A percentile compares a stretch with the other conserved stretches of the same genome.
These are phyloP conservation scores for Mirza zaza DNA, from an alignment of 2,113 vertebrate genomes.

Conservation along the genomic window DNA sequence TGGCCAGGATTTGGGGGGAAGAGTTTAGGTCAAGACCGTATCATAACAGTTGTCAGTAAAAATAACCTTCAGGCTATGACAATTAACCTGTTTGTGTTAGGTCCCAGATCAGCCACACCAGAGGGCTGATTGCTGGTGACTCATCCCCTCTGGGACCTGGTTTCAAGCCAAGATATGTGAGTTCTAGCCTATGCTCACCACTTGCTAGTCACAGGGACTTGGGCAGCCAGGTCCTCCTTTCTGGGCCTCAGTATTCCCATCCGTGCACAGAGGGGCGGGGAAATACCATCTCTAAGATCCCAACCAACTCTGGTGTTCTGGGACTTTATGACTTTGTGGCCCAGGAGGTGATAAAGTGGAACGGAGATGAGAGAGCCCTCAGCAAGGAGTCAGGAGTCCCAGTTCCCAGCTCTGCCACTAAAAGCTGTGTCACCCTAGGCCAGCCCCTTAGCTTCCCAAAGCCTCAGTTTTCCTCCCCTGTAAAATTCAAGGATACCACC, in stretches of 20 bases:
- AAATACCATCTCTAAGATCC: not conserved
- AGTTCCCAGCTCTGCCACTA: not conserved
- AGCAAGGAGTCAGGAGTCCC: not conserved
- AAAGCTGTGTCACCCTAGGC: not conserved
- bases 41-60: conserved; percentile 35
- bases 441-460: not conserved
- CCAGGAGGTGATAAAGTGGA: not conserved
- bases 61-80: conserved; percentile 41
- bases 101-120: not conserved
- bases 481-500: not conserved
- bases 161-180: not conserved
- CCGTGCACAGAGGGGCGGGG: not conserved
- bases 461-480: not conserved
- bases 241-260: not conserved
- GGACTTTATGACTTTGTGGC: not conserved
- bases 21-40: conserved; percentile 46
- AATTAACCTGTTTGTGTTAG: not conserved
- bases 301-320: not conserved
- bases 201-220: not conserved
- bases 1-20: conserved; percentile 35
- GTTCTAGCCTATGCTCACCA: not conserved
- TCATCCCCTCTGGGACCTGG: not conserved
- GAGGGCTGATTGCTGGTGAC: not conserved
- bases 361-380: not conserved
- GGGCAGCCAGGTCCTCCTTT: not conserved